These are phyloP conservation scores for Calidris pugnax DNA, from an alignment of 2,113 vertebrate genomes.

Conservation along the genomic window DNA sequence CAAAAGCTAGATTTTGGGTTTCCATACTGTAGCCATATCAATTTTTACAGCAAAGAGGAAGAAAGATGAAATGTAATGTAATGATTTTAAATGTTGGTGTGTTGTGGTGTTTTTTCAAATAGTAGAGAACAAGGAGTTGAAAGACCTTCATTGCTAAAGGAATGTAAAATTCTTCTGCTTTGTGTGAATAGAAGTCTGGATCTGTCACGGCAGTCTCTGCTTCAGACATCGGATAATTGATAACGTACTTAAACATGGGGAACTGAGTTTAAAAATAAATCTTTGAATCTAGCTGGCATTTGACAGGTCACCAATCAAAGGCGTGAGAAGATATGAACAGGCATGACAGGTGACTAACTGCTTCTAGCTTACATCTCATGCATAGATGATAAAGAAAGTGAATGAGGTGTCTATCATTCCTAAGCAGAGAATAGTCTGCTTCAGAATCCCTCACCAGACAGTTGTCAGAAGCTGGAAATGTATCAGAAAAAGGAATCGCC, in stretches of 20 bases:
- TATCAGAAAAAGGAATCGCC: background rate
- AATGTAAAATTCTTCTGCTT: constrained; percentile 6
- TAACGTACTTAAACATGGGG: background rate
- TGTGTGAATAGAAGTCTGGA: background rate
- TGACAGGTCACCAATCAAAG: constrained; percentile 42
- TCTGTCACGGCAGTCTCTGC: background rate
- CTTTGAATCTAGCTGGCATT: constrained; percentile 33
- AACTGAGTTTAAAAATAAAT: constrained; percentile 32
- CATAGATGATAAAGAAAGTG: background rate
- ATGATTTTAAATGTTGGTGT: background rate
- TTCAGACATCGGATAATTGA: background rate
- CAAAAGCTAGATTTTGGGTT: background rate
- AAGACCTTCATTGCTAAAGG: background rate
- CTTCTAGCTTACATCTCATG: background rate
- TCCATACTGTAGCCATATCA: background rate
- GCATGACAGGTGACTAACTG: background rate
- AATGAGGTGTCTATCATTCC: background rate
- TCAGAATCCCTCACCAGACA: background rate
- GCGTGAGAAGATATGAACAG: background rate
- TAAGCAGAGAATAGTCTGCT: background rate
- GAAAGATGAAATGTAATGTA: background rate
- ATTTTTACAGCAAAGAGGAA: background rate
- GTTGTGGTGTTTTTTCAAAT: background rate
- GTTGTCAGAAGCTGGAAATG: background rate
- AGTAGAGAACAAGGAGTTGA: background rate